A percentile compares a stretch with the other conserved stretches of the same genome.
Evolutionary conservation across 2,113 vertebrate species (phyloP).

Genomic region (Chrysemys picta): DNA sequence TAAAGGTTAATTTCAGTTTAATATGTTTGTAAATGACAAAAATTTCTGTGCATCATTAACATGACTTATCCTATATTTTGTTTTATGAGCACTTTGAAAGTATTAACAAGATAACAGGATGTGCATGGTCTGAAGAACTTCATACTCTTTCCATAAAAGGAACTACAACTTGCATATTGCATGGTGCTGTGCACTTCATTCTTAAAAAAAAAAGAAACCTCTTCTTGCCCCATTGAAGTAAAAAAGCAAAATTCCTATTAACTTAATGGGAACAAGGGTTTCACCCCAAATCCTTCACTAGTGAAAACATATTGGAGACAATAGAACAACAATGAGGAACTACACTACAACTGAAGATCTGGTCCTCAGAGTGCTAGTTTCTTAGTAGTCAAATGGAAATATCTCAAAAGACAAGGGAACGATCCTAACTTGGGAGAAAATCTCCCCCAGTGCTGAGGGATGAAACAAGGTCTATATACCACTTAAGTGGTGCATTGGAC

Average conservation of each 20-base stretch:
- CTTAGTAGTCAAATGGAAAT: constrained; percentile 13
- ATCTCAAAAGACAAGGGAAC: constrained; percentile 41
- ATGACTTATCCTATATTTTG: constrained; percentile 61
- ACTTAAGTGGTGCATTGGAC: background rate
- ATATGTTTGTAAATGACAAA: constrained; percentile 55
- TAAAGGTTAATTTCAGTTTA: constrained; percentile 43
- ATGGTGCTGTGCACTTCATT: constrained; percentile 58
- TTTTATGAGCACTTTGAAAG: constrained; percentile 64
- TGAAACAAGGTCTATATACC: background rate
- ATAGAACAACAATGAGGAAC: constrained; percentile 18
- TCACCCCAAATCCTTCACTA: constrained; percentile 19
- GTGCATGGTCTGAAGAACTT: constrained; percentile 51
- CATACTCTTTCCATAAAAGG: constrained; percentile 68
- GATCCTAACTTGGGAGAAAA: background rate
- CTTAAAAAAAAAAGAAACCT: constrained; percentile 32
- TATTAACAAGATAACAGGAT: constrained; percentile 40
- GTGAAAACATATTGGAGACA: constrained; percentile 23
- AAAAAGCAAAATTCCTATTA: constrained; percentile 25
- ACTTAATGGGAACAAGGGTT: constrained; percentile 53
- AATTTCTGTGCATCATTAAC: constrained; percentile 45
- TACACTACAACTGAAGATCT: constrained; percentile 35
- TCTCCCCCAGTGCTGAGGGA: constrained; percentile 31
- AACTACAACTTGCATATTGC: constrained; percentile 4
- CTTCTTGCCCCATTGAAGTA: background rate
- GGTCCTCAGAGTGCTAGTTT: constrained; percentile 10